Percentiles rank a stretch among this genome's conserved stretches.
Evolutionary conservation across 2,113 vertebrate genomes (phyloP).

Genomic region (Gopherus evgoodei): DNA sequence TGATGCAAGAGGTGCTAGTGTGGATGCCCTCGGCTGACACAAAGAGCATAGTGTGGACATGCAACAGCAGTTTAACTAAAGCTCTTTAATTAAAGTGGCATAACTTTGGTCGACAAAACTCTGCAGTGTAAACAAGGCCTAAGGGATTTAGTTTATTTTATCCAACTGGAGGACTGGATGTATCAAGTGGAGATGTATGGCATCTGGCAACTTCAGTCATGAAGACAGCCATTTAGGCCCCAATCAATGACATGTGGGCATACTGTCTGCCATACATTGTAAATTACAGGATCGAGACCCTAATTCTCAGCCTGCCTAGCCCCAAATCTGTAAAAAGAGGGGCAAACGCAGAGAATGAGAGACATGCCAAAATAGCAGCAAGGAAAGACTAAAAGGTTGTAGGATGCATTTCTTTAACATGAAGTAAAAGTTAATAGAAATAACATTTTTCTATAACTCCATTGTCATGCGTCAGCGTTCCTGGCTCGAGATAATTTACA

Average conservation of each 20-base stretch:
- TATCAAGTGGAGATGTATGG: background rate
- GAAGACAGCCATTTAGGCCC: slow-evolving; percentile 16
- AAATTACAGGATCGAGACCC: background rate
- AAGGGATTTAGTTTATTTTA: background rate
- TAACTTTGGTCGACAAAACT: no score
- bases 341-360: background rate
- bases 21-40: no score
- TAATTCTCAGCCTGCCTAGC: background rate
- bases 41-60: no score
- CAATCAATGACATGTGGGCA: background rate
- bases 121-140: no score
- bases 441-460: background rate
- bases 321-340: background rate
- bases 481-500: background rate
- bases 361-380: background rate
- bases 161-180: background rate
- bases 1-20: no score
- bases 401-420: background rate
- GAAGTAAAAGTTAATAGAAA: background rate
- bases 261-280: background rate
- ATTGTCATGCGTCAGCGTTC: background rate
- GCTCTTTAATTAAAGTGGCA: no score
- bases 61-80: no score
- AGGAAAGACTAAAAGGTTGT: background rate
- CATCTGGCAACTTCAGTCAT: slow-evolving; percentile 5